A percentile compares a stretch with the other conserved stretches of the same genome.
Evolutionary conservation across 1,140 invertebrate genomes (phyloP).

Genomic region (Pygmarrhopalites habei): DNA sequence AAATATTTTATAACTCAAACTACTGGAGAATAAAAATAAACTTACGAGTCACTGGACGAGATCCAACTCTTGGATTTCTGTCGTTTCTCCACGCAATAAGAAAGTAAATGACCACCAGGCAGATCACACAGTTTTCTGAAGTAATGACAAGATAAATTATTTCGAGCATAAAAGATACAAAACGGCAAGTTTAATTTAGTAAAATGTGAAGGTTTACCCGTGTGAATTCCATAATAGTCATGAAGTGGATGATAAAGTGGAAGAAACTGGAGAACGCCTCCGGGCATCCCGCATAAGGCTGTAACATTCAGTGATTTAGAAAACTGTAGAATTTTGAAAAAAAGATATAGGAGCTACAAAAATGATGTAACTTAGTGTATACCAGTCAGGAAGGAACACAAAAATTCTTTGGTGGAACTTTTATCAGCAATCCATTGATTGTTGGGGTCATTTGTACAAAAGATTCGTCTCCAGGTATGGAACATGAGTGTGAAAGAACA

Average conservation of each 20-base stretch:
- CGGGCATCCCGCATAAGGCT: constrained; percentile 61
- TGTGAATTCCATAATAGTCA: constrained; percentile 58
- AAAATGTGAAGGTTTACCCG: too few species aligned
- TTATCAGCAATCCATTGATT: constrained; percentile 50
- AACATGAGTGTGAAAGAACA: constrained; percentile 64
- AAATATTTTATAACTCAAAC: neutral
- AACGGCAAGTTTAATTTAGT: too few species aligned
- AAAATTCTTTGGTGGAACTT: constrained; percentile 53
- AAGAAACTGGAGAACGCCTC: constrained; percentile 61
- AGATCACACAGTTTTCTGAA: constrained; percentile 62
- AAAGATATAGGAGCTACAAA: too few species aligned
- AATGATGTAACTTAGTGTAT: too few species aligned
- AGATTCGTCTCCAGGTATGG: constrained; percentile 50
- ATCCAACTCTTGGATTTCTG: constrained; percentile 40
- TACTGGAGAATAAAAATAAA: neutral
- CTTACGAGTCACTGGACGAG: constrained; percentile 22
- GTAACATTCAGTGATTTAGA: too few species aligned
- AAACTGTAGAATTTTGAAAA: too few species aligned
- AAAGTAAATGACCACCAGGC: constrained; percentile 51
- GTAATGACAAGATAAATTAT: too few species aligned
- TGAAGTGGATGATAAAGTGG: constrained; percentile 67
- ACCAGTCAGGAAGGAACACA: constrained; percentile 51
- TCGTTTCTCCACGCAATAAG: constrained; percentile 53
- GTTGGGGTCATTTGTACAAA: constrained; percentile 47
- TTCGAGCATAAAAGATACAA: too few species aligned